phyloP scores from a whole-genome alignment of 2,797 vertebrate genomes.

The Cryptoblepharus egeriae region DNA sequence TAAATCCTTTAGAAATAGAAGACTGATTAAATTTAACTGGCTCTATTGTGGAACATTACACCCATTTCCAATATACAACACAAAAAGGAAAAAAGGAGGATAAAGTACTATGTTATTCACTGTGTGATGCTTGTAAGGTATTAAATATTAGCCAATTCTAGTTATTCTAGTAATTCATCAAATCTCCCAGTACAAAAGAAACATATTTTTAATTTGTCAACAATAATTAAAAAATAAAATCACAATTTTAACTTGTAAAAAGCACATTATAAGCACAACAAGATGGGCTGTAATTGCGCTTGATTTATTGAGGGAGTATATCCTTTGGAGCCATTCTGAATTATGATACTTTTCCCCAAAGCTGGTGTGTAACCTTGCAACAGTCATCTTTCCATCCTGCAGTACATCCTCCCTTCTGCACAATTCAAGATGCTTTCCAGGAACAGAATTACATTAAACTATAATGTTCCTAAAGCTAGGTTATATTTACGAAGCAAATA shows the following conservation, averaged over 20 bases:
- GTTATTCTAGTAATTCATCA: slow-evolving; percentile 8
- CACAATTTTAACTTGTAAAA: slow-evolving; percentile 18
- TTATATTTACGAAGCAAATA: slow-evolving; percentile 34
- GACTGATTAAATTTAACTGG: slow-evolving; percentile 1
- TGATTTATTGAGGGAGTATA: slow-evolving; percentile 34
- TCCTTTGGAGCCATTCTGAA: slow-evolving; percentile 34
- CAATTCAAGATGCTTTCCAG: slow-evolving; percentile 21
- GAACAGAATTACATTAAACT: slow-evolving; percentile 34
- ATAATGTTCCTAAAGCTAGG: slow-evolving; percentile 17
- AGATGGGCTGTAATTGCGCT: slow-evolving; percentile 13
- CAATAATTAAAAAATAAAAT: background rate
- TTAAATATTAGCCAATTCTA: slow-evolving; percentile 34
- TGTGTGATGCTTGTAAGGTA: slow-evolving; percentile 6
- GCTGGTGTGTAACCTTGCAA: slow-evolving; percentile 17
- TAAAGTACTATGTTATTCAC: background rate
- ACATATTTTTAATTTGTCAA: slow-evolving; percentile 32
- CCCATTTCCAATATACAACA: slow-evolving; percentile 17
- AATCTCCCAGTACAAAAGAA: slow-evolving; percentile 18
- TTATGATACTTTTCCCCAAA: slow-evolving; percentile 34
- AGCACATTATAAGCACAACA: slow-evolving; percentile 27
- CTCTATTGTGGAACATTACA: slow-evolving; percentile 4
- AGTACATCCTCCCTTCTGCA: background rate
- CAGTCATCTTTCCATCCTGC: slow-evolving; percentile 11
- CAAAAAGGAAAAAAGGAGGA: background rate
- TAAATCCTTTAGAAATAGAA: slow-evolving; percentile 10